phyloP scores from a whole-genome alignment of 1,140 invertebrate genomes.

The Andricus grossulariae region DNA sequence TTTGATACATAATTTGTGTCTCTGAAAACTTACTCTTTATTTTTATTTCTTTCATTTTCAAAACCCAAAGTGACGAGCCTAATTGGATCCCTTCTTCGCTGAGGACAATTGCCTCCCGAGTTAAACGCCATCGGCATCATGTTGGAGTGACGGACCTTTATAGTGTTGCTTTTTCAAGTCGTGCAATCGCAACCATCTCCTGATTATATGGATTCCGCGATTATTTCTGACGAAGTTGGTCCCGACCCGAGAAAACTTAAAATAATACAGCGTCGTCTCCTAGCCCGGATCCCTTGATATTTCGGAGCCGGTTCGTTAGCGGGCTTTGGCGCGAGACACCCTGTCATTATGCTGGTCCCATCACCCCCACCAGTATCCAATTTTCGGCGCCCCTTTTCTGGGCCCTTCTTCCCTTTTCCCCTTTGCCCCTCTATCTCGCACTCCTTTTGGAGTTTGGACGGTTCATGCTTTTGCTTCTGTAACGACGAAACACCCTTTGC shows the following conservation, averaged over 20 bases:
- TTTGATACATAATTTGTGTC: no score
- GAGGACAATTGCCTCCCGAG: slow-evolving; percentile 16
- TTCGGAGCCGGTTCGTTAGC: slow-evolving; percentile 70
- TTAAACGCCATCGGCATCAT: slow-evolving; percentile 9
- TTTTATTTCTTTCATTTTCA: background rate
- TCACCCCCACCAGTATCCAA: slow-evolving; percentile 61
- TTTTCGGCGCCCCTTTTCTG: slow-evolving; percentile 56
- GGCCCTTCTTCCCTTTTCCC: slow-evolving; percentile 45
- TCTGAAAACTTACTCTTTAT: background rate
- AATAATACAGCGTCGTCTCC: slow-evolving; percentile 71
- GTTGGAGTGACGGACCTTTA: slow-evolving; percentile 8
- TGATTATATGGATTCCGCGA: slow-evolving; percentile 72
- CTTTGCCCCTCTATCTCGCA: slow-evolving; percentile 48
- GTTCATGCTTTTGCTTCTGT: slow-evolving; percentile 30
- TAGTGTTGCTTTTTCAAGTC: slow-evolving; percentile 27
- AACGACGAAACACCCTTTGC: slow-evolving; percentile 31
- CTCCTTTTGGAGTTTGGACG: background rate
- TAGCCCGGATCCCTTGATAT: slow-evolving; percentile 60
- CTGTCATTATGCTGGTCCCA: slow-evolving; percentile 72
- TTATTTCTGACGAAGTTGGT: slow-evolving; percentile 69
- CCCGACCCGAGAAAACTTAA: slow-evolving; percentile 66
- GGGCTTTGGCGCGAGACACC: slow-evolving; percentile 69
- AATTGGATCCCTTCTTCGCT: slow-evolving; percentile 11
- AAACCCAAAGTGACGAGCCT: slow-evolving; percentile 12
- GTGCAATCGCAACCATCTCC: slow-evolving; percentile 57